These are phyloP conservation scores for Cheilosia grossa DNA, from an alignment of 2,888 invertebrate genomes.

Conservation along the genomic window DNA sequence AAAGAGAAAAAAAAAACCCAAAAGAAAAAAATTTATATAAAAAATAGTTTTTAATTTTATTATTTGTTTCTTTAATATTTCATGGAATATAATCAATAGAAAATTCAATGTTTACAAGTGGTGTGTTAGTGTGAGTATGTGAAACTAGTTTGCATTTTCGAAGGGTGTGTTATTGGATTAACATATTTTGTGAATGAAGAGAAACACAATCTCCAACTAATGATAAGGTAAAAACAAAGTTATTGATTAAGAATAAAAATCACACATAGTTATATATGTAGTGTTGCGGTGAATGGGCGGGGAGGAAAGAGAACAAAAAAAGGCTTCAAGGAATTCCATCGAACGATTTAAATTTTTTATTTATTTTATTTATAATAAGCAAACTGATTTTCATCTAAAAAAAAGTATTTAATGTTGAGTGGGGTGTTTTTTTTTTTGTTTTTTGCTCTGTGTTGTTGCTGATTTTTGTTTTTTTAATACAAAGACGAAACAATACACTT, in stretches of 20 bases:
- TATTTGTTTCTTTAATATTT: constrained; percentile 41
- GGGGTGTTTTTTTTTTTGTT: constrained; percentile 64
- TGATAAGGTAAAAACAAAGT: constrained; percentile 18
- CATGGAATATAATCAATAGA: constrained; percentile 60
- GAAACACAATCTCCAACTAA: constrained; percentile 23
- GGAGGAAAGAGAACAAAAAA: constrained; percentile 1
- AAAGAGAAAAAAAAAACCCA: constrained; percentile 39
- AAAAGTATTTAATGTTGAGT: constrained; percentile 69
- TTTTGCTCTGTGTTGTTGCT: constrained; percentile 70
- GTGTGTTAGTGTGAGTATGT: constrained; percentile 39
- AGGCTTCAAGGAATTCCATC: constrained; percentile 48
- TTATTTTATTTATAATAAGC: constrained; percentile 54
- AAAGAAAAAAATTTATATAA: constrained; percentile 53
- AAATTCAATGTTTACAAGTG: constrained; percentile 60
- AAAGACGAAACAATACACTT: constrained; percentile 81
- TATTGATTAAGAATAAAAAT: constrained; percentile 9
- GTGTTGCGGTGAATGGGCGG: constrained; percentile 6
- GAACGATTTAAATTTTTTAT: constrained; percentile 42
- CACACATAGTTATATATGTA: neutral
- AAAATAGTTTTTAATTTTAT: constrained; percentile 67
- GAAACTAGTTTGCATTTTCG: constrained; percentile 37
- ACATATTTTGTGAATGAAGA: constrained; percentile 36
- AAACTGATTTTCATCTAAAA: constrained; percentile 54
- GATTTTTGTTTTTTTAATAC: constrained; percentile 77
- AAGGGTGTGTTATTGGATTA: neutral